Conservation (phyloP, 2,113 vertebrate species). For the Cairina moschata region DNA sequence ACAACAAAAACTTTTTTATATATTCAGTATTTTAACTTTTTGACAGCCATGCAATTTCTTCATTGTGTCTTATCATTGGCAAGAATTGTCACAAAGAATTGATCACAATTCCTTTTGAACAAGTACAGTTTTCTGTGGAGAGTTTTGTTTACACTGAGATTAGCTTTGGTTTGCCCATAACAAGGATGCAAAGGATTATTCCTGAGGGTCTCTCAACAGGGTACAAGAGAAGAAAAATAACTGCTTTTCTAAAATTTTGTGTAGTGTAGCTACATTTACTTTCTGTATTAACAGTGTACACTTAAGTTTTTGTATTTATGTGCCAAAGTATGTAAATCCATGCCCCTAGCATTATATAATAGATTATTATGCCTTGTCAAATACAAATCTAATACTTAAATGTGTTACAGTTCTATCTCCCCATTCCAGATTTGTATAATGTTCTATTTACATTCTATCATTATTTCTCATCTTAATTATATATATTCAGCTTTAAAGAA, state of each 20-base stretch:
- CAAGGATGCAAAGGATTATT: not conserved
- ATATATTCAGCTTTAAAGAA: not conserved
- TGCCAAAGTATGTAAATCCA: not conserved
- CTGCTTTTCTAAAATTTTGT: not conserved
- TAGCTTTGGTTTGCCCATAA: not conserved
- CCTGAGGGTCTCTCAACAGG: not conserved
- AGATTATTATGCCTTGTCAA: not conserved
- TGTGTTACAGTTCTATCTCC: not conserved
- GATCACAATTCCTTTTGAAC: not conserved
- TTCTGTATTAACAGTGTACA: not conserved
- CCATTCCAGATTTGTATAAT: not conserved
- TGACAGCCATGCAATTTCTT: not conserved
- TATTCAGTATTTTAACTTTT: not conserved
- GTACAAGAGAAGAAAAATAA: not conserved
- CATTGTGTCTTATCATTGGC: not conserved
- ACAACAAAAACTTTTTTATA: too few species aligned
- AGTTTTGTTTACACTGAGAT: not conserved
- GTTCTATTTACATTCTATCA: not conserved
- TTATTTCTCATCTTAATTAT: constrained; percentile 35
- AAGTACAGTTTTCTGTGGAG: not conserved
- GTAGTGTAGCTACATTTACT: not conserved
- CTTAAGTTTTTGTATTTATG: not conserved
- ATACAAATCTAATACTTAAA: not conserved
- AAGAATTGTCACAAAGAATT: not conserved
- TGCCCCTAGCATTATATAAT: not conserved